Percentiles rank a stretch among this genome's conserved stretches.
These are phyloP conservation scores for Meriones psammophilus DNA, from an alignment of 2,797 vertebrate species.

Conservation along the genomic window DNA sequence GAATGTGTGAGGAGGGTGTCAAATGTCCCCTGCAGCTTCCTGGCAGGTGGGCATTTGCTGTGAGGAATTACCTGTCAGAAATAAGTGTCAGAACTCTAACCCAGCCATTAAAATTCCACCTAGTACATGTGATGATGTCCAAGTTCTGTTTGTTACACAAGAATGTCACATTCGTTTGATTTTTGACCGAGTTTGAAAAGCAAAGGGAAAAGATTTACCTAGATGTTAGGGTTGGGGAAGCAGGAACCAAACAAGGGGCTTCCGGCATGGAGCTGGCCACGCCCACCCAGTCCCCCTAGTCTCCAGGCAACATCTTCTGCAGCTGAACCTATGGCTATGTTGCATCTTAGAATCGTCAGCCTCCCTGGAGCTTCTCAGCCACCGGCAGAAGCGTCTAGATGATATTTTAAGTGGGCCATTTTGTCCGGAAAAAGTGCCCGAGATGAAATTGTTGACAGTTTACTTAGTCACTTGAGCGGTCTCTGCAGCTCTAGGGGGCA, in stretches of 20 bases:
- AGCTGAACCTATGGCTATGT: neutral
- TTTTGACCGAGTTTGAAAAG: neutral
- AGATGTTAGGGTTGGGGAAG: neutral
- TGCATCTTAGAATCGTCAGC: neutral
- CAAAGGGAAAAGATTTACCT: neutral
- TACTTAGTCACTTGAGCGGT: neutral
- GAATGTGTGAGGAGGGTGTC: neutral
- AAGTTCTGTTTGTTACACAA: neutral
- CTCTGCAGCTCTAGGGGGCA: slow-evolving; percentile 2
- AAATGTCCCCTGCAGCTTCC: neutral
- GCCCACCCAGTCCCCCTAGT: neutral
- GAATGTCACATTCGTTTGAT: neutral
- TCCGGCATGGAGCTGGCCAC: neutral
- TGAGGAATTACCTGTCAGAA: neutral
- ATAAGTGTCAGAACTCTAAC: neutral
- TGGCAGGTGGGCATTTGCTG: neutral
- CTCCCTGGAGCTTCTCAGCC: neutral
- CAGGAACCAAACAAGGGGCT: neutral
- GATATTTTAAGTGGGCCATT: slow-evolving; percentile 43
- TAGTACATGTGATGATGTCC: neutral
- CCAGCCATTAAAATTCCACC: neutral
- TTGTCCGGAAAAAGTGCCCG: slow-evolving; percentile 40
- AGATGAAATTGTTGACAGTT: slow-evolving; percentile 16
- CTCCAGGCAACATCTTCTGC: neutral
- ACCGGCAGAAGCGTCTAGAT: neutral